phyloP scores from a whole-genome alignment of 2,113 vertebrate species.

The Pachypanchax playfairii region DNA sequence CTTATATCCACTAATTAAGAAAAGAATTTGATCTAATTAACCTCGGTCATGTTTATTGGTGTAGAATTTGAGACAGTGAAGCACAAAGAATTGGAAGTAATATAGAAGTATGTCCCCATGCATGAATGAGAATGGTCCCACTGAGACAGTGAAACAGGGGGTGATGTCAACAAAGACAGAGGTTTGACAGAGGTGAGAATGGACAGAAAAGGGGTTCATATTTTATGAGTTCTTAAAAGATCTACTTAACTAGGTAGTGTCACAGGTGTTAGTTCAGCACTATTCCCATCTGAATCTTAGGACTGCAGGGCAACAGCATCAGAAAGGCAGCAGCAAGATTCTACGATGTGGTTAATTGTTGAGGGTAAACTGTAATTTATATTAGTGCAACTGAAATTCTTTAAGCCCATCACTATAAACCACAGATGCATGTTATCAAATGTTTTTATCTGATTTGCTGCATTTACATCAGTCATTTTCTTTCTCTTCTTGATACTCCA shows the following conservation, averaged over 20 bases:
- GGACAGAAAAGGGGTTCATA: slow-evolving; percentile 28
- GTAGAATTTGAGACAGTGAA: too few species aligned
- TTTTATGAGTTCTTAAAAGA: slow-evolving; percentile 4
- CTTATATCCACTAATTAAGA: neutral
- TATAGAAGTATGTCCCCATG: neutral
- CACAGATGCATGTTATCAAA: too few species aligned
- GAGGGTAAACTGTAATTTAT: neutral
- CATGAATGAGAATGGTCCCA: neutral
- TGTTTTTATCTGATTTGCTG: slow-evolving; percentile 4
- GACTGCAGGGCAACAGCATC: slow-evolving; percentile 1
- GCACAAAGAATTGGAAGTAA: neutral
- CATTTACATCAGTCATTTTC: slow-evolving; percentile 32
- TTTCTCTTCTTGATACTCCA: slow-evolving; percentile 18
- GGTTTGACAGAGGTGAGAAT: slow-evolving; percentile 35
- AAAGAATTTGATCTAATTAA: neutral
- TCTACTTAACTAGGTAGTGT: neutral
- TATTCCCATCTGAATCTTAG: slow-evolving; percentile 34
- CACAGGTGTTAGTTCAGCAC: slow-evolving; percentile 11
- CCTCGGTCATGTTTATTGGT: neutral
- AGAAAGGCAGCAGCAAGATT: neutral
- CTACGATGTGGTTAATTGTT: neutral
- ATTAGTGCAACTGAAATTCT: slow-evolving; percentile 4
- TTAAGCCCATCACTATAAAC: too few species aligned
- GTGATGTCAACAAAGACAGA: slow-evolving; percentile 22
- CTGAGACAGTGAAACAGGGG: slow-evolving; percentile 6